Base-by-base conservation (phyloP, 2,797 vertebrate species). In the Spinus olivaceus region DNA sequence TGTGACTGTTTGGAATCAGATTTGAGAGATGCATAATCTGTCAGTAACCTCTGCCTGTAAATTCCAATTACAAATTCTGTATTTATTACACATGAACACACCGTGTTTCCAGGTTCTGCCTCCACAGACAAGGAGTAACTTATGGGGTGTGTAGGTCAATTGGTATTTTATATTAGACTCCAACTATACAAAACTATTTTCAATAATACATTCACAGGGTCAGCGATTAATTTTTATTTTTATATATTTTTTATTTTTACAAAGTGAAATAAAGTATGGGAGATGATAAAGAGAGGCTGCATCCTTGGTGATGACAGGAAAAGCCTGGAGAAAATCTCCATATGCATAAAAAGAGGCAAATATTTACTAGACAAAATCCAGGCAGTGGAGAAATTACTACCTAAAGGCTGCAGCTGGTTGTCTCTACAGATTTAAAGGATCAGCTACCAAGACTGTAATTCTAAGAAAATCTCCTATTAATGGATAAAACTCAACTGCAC, bases 391-490 rank as follows among this genome's bases (percentile, higher is more conserved):
- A 82, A 92, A 89, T 81, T 70, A 49, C 81, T 83, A 56, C 78
- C 74, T 81, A 87, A 87, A 81, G 47, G 51, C 74, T 92, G 90
- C 86, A 92, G 90, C 83, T 92, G 70, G 83, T 81, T 86, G 66
- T 92, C 70, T 90, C 64, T 67, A 37, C 59, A 96, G 90, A 85
- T 93, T 93, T 86, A 90, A 90, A 85, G 93, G 95, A 93, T 93
- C 93, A 95, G 71, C 92, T 88, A 88, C 51, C 3, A 3, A 79
- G 81, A 86, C 60, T 37, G 71, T 93, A 95, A 95, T 86, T 94
- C 86, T 90, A 85, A 81, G 93, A 93, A 95, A 93, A 93, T 95
- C 93, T 94, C 81, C 57, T 94, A 39, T 90, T 92, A 95, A 92
- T 93, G 91, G 84, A 77, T 93, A 89, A 94, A 96, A 93, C 64